These are phyloP conservation scores for Dendrocopos noguchii DNA, from an alignment of 2,113 vertebrate species.

Conservation along the genomic window DNA sequence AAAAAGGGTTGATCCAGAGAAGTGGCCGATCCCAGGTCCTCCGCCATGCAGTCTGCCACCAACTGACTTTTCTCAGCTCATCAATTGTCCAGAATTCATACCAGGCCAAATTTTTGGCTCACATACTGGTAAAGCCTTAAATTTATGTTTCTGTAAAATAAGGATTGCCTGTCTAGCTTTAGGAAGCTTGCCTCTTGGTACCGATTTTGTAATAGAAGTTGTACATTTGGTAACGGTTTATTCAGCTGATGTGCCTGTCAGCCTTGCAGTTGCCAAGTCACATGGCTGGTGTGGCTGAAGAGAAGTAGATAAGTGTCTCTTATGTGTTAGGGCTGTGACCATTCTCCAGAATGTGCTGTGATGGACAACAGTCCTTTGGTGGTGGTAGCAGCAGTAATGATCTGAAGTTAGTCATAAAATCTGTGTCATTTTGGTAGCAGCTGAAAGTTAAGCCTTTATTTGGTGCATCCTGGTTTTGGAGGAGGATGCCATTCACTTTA, in stretches of 20 bases:
- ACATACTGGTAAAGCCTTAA: conserved; percentile 87
- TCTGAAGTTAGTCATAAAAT: not conserved
- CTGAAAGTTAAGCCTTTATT: not conserved
- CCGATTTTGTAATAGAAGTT: conserved; percentile 5
- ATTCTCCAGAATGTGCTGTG: not conserved
- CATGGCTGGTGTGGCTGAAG: not conserved
- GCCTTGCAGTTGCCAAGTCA: not conserved
- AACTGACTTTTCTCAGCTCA: conserved; percentile 93
- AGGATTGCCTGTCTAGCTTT: not conserved
- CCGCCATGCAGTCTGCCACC: conserved; percentile 77
- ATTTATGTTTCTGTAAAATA: no score
- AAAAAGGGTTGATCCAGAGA: conserved; percentile 89
- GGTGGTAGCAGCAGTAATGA: not conserved
- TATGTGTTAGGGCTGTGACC: not conserved
- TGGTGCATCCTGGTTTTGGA: not conserved
- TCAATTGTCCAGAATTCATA: conserved; percentile 95
- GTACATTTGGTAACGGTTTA: not conserved
- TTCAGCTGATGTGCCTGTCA: not conserved
- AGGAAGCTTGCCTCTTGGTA: conserved; percentile 6
- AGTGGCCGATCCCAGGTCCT: conserved; percentile 91
- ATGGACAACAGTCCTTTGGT: not conserved
- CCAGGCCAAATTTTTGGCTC: conserved; percentile 86
- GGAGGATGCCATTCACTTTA: not conserved
- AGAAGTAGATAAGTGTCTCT: not conserved
- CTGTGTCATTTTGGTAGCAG: not conserved